Conservation (phyloP, 2,888 invertebrate species). For the Selenia dentaria region DNA sequence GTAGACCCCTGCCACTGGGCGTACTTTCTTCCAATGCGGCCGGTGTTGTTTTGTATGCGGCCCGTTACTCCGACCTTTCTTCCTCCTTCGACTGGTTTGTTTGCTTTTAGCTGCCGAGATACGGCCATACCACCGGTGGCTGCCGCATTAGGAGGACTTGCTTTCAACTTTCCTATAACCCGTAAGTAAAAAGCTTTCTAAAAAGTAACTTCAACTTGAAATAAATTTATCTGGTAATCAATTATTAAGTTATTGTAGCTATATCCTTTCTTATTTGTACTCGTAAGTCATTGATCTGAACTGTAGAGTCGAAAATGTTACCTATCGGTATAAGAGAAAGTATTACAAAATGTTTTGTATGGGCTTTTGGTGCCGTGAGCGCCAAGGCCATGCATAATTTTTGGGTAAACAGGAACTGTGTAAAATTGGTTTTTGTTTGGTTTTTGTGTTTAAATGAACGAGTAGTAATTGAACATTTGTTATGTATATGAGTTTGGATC, state of each 20-base stretch:
- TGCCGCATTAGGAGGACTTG: slow-evolving; percentile 56
- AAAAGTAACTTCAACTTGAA: slow-evolving; percentile 53
- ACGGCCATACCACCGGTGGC: slow-evolving; percentile 51
- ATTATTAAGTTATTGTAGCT: not conserved
- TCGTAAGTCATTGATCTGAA: slow-evolving; percentile 1
- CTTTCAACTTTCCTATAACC: slow-evolving; percentile 52
- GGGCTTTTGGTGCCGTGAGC: not conserved
- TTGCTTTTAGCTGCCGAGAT: slow-evolving; percentile 43
- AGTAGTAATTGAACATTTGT: not conserved
- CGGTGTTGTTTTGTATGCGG: slow-evolving; percentile 60
- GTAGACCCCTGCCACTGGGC: slow-evolving; percentile 2
- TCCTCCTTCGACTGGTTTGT: slow-evolving; percentile 61
- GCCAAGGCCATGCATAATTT: slow-evolving; percentile 17
- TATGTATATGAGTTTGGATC: too few relatives aligned
- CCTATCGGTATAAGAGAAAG: slow-evolving; percentile 13
- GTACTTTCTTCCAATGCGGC: slow-evolving; percentile 33
- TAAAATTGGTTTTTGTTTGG: slow-evolving; percentile 7
- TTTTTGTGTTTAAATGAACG: not conserved
- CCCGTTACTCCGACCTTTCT: slow-evolving; percentile 69
- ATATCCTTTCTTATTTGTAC: not conserved
- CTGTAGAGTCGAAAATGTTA: not conserved
- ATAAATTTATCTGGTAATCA: too few relatives aligned
- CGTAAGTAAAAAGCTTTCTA: too few relatives aligned
- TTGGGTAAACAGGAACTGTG: slow-evolving; percentile 14
- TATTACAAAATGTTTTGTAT: slow-evolving; percentile 4